phyloP scores from a whole-genome alignment of 2,888 invertebrate genomes.

The Apomyelois bistriatella region DNA sequence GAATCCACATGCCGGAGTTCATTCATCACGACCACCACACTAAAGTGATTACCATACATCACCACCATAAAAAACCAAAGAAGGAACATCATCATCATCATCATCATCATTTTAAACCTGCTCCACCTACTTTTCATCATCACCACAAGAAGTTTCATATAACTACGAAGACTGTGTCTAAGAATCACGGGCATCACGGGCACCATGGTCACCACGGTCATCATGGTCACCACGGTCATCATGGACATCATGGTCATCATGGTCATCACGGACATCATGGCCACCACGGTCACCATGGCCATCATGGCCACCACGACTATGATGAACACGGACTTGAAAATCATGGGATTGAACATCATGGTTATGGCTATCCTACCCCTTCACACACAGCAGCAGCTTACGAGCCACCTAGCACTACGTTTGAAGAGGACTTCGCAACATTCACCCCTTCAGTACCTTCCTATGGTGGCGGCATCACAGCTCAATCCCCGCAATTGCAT shows the following conservation, averaged over 20 bases:
- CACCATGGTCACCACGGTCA: constrained; percentile 28
- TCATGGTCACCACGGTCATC: constrained; percentile 26
- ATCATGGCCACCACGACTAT: constrained; percentile 34
- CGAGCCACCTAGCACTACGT: constrained; percentile 45
- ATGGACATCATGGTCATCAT: constrained; percentile 27
- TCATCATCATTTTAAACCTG: constrained; percentile 45
- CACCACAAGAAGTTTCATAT: constrained; percentile 61
- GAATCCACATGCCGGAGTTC: constrained; percentile 79
- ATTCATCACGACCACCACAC: constrained; percentile 81
- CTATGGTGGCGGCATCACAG: constrained; percentile 33
- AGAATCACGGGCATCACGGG: constrained; percentile 29
- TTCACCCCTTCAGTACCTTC: constrained; percentile 43
- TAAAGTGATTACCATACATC: constrained; percentile 80
- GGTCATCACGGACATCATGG: constrained; percentile 33
- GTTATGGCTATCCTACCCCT: constrained; percentile 31
- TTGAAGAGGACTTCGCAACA: constrained; percentile 50
- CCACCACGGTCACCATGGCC: constrained; percentile 36
- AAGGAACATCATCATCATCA: constrained; percentile 68
- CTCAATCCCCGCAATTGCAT: constrained; percentile 38
- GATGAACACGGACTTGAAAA: constrained; percentile 17
- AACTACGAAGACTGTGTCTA: constrained; percentile 46
- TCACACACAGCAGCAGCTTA: constrained; percentile 48
- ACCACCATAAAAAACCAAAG: constrained; percentile 72
- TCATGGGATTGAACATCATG: constrained; percentile 25
- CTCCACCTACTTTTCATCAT: constrained; percentile 45